Evolutionary conservation across 2,888 invertebrate genomes (phyloP).

Genomic region (Hirtodrosophila cameraria): DNA sequence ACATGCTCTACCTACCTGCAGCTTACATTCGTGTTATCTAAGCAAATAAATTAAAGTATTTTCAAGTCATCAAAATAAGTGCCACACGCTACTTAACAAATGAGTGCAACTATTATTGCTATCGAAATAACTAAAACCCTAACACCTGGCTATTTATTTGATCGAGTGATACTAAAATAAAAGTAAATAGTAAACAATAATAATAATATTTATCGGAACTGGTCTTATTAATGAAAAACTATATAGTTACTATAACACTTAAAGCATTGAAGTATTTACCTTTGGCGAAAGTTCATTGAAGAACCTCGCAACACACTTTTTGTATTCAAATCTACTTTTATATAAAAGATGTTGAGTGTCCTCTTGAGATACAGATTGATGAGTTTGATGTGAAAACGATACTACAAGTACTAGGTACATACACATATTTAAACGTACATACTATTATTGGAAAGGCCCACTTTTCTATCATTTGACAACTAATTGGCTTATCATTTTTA

Average conservation of each 20-base stretch:
- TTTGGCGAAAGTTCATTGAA: background rate
- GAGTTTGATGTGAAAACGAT: constrained; percentile 1
- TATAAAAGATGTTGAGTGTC: background rate
- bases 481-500: constrained; percentile 20
- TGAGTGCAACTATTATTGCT: background rate
- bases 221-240: background rate
- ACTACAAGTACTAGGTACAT: background rate
- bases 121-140: background rate
- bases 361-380: constrained; percentile 5
- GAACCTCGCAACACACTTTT: background rate
- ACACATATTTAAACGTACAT: background rate
- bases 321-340: background rate
- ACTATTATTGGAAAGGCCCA: background rate
- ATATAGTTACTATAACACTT: background rate
- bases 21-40: constrained; percentile 14
- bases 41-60: constrained; percentile 23
- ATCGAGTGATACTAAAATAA: background rate
- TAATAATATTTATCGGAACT: background rate
- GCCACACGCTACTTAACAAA: constrained; percentile 18
- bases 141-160: background rate
- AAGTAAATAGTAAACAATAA: constrained; percentile 10
- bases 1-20: background rate
- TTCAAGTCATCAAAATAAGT: constrained; percentile 12
- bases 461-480: background rate
- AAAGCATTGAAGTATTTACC: background rate